Percentiles rank a stretch among this genome's conserved stretches.
Conservation (phyloP, 2,797 vertebrate genomes). For the Eupleurogrammus muticus region DNA sequence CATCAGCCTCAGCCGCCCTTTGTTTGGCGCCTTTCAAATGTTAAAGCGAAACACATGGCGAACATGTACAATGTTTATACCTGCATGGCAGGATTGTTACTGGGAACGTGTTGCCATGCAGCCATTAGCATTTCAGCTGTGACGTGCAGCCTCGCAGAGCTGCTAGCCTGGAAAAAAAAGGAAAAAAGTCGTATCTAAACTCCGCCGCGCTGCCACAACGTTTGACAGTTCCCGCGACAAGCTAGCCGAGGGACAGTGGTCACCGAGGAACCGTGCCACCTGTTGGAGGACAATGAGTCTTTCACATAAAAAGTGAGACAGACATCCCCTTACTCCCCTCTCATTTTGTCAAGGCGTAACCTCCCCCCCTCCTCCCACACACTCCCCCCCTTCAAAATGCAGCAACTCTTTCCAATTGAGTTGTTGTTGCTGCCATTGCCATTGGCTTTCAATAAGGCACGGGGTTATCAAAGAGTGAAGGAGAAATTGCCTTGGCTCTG, state of each 20-base stretch:
- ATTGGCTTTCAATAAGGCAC: slow-evolving; percentile 84
- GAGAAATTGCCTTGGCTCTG: slow-evolving; percentile 90
- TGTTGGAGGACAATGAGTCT: slow-evolving; percentile 78
- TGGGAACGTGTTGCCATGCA: slow-evolving; percentile 2
- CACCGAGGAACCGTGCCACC: slow-evolving; percentile 75
- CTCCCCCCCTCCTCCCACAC: slow-evolving; percentile 75
- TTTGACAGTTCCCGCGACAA: slow-evolving; percentile 29
- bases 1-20: too few species aligned
- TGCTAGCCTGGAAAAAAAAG: slow-evolving; percentile 41
- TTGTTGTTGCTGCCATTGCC: slow-evolving; percentile 85
- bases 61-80: too few species aligned
- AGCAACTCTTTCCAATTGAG: slow-evolving; percentile 88
- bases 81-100: neutral
- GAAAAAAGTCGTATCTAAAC: slow-evolving; percentile 37
- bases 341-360: slow-evolving; percentile 81
- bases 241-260: slow-evolving; percentile 50
- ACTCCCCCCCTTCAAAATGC: slow-evolving; percentile 78
- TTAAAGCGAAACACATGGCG: too few species aligned
- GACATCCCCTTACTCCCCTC: slow-evolving; percentile 75
- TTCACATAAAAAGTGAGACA: slow-evolving; percentile 73
- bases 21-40: too few species aligned
- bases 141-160: slow-evolving; percentile 2
- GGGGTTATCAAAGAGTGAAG: slow-evolving; percentile 88
- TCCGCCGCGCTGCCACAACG: slow-evolving; percentile 53
- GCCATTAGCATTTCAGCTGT: neutral